Base-by-base conservation (phyloP, 2,888 invertebrate genomes). In the Hermaeophaga mercurialis region DNA sequence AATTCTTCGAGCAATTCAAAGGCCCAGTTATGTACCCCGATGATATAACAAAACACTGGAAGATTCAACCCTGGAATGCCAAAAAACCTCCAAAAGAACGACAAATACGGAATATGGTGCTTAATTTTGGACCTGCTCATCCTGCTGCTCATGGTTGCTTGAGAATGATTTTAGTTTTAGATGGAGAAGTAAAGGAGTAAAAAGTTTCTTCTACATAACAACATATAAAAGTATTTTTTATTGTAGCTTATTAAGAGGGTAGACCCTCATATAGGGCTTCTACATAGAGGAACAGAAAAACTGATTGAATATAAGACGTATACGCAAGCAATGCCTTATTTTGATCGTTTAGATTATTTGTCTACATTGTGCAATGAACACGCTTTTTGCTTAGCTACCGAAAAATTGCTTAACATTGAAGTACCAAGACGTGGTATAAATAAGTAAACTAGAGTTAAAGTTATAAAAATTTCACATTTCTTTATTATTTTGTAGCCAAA, bases 101-200 rank as follows among this genome's bases (percentile, higher is more conserved):
- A 18, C 64, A 52, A 34, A 48, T 71, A 8, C 58, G 65, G 56
- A 73, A 70, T 55, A 65, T 71, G 61, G 36, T 66, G 1, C 45
- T 70, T 34, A 95, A 95, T 75, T 94, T 94, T 75, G 94, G 94
- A 0, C 94, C 94, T 0, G 89, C 89, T 64, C 94, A 94, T 80
- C 94, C 94, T 1, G 92, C 94, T 2, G 94, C 94, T 33, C 94
- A 95, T 72, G 94, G 94, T 5, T 94, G 94, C 28, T 79, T 94
- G 17, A 83, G 94, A 45, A 79, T 94, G 44, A 85, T 95, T 6
- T 75, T 92, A 15, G 86, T 90, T 69, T 75, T 95, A 43, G 90
- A 93, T 61, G 93, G 91, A 36, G 94, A 95, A 77, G 84, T 85
- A 58, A 36, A 17, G 11, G 48, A 22, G 4, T 5, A 22, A 22